Evolutionary conservation across 2,113 vertebrate genomes (phyloP).

Genomic region (Gopherus evgoodei): DNA sequence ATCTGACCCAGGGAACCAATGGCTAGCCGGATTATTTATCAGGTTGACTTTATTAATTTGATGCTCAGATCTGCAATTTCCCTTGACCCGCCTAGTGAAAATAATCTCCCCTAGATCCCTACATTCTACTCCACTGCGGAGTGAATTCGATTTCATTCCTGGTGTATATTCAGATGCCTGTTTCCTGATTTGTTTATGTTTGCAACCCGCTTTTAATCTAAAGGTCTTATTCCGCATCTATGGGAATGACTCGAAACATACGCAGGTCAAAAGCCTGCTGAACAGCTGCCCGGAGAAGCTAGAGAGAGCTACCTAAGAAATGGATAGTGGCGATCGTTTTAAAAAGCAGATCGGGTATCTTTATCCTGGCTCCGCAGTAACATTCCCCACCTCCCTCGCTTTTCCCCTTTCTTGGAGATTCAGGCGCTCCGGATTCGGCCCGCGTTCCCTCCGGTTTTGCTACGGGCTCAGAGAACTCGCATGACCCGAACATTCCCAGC

Average conservation of each 20-base stretch:
- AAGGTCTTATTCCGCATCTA: background rate
- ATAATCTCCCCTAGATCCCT: background rate
- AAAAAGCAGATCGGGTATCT: no score
- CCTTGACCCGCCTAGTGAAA: background rate
- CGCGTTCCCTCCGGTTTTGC: background rate
- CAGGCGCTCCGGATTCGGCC: background rate
- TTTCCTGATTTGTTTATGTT: background rate
- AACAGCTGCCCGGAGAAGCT: background rate
- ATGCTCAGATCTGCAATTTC: background rate
- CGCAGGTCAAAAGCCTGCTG: background rate
- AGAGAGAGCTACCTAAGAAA: background rate
- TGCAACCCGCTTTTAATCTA: background rate
- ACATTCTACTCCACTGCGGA: background rate
- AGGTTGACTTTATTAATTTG: background rate
- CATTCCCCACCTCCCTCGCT: background rate
- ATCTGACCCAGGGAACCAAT: background rate
- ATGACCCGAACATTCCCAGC: no score
- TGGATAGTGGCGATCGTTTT: background rate
- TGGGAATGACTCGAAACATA: background rate
- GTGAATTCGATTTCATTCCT: background rate
- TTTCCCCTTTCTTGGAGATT: background rate
- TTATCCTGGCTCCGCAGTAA: background rate
- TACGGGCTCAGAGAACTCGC: no score
- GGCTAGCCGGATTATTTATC: background rate
- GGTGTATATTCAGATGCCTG: background rate